Percentiles rank a stretch among this genome's conserved stretches.
These are phyloP conservation scores for Trachelipus rathkii DNA, from an alignment of 1,140 invertebrate genomes.

Conservation along the genomic window DNA sequence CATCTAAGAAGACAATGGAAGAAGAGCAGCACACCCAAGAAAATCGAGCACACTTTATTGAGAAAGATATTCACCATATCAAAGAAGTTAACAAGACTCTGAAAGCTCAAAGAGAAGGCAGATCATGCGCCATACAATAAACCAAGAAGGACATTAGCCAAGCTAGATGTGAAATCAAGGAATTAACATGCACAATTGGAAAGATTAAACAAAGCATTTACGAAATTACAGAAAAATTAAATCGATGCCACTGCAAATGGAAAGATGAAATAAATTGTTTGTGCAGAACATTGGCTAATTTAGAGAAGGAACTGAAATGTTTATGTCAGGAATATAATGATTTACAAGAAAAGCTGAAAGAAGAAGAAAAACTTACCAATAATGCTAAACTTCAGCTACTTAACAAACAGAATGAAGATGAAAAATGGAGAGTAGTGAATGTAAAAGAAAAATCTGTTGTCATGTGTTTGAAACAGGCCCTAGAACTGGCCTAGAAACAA, in stretches of 20 bases:
- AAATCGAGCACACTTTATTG: neutral
- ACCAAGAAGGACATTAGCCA: neutral
- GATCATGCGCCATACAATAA: neutral
- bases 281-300: neutral
- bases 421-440: conserved; percentile 4
- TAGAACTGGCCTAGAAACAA: neutral
- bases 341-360: neutral
- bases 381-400: neutral
- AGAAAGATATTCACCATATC: neutral
- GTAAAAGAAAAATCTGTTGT: conserved; percentile 1
- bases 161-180: neutral
- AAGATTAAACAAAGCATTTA: neutral
- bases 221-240: conserved; percentile 7
- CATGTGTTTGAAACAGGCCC: neutral
- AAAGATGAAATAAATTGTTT: neutral
- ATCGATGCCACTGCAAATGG: neutral
- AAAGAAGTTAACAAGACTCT: conserved; percentile 3
- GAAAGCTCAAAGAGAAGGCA: neutral
- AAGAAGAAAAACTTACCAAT: neutral
- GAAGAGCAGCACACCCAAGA: neutral
- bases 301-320: neutral
- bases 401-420: neutral
- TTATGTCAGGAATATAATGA: neutral
- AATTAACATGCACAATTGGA: neutral
- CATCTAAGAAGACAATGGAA: neutral